Conservation (phyloP, 1,140 invertebrate species). For the Solenopsis invicta region DNA sequence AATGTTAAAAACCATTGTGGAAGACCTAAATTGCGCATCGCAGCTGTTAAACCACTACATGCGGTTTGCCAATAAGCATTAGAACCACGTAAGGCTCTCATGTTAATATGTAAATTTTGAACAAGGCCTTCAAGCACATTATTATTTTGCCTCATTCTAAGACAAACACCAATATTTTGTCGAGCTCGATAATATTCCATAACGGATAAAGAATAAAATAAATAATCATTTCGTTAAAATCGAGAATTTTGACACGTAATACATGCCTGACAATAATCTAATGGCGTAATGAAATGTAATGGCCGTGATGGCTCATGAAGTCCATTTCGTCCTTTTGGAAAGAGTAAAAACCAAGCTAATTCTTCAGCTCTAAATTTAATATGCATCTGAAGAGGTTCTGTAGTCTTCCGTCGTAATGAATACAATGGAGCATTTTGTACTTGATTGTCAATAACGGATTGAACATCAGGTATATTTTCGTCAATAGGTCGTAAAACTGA, state of each 20-base stretch:
- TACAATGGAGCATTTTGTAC: not conserved
- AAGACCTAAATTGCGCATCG: not conserved
- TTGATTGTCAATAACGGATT: constrained; percentile 1
- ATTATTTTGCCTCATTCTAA: not conserved
- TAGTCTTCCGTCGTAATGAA: not conserved
- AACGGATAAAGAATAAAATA: no score
- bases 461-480: not conserved
- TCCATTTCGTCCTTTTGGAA: constrained; percentile 5
- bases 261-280: constrained; percentile 18
- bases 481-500: constrained; percentile 5
- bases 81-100: not conserved
- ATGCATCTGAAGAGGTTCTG: not conserved
- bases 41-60: constrained; percentile 5
- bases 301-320: not conserved
- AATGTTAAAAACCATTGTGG: constrained; percentile 16
- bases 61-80: constrained; percentile 11
- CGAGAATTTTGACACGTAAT: no score
- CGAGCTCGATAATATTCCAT: no score
- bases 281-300: not conserved
- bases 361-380: constrained; percentile 6
- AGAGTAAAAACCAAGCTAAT: constrained; percentile 6
- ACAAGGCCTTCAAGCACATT: not conserved
- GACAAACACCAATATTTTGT: no score
- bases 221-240: no score
- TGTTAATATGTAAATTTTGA: constrained; percentile 9